These are phyloP conservation scores for Varecia variegata DNA, from an alignment of 2,797 vertebrate genomes.

Conservation along the genomic window DNA sequence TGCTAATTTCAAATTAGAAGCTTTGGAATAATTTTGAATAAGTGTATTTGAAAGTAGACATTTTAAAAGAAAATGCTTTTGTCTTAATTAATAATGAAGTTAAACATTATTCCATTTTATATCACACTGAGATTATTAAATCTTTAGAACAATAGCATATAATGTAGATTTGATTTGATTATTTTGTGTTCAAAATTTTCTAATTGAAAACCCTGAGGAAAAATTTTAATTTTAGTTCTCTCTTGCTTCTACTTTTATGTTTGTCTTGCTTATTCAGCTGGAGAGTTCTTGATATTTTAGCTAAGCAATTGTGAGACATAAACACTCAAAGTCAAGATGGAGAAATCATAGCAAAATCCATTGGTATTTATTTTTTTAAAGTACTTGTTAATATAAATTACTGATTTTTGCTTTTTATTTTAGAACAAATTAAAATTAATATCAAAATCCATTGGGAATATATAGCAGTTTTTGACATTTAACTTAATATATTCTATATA, in stretches of 20 bases:
- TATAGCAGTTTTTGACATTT: neutral
- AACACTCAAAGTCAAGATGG: neutral
- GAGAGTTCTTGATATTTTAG: neutral
- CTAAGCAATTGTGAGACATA: neutral
- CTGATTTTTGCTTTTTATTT: neutral
- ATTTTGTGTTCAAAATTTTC: neutral
- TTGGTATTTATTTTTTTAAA: neutral
- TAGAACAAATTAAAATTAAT: neutral
- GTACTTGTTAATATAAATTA: neutral
- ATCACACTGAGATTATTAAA: neutral
- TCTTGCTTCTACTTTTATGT: neutral
- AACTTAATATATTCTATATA: neutral
- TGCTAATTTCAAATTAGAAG: neutral
- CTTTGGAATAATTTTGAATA: slow-evolving; percentile 24
- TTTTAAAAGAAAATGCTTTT: neutral
- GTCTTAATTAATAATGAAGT: neutral
- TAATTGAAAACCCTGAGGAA: neutral
- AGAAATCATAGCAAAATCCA: neutral
- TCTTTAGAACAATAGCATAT: neutral
- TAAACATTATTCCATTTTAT: neutral
- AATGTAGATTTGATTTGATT: slow-evolving; percentile 6
- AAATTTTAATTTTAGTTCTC: neutral
- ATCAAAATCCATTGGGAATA: neutral
- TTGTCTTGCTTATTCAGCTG: neutral
- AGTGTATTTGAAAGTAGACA: neutral